These are phyloP conservation scores for Mus pahari DNA, from an alignment of 2,113 vertebrate species.

Conservation along the genomic window DNA sequence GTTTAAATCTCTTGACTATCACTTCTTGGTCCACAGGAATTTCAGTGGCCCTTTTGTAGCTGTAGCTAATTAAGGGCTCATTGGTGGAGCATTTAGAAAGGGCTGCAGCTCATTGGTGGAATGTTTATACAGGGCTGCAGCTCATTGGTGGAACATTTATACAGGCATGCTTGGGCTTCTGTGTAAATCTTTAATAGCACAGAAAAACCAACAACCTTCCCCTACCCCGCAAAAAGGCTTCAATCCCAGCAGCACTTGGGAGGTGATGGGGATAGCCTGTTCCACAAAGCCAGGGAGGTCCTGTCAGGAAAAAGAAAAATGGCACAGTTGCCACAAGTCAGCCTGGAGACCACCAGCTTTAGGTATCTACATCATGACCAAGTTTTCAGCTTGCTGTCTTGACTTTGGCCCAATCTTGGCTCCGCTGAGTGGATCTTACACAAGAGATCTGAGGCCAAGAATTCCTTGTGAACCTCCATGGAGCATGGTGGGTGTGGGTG, in stretches of 20 bases:
- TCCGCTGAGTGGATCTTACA: background rate
- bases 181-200: background rate
- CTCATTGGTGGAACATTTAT: too few species aligned
- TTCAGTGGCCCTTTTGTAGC: background rate
- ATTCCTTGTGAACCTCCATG: background rate
- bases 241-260: background rate
- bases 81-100: too few species aligned
- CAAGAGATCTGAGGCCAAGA: background rate
- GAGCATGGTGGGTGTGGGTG: background rate
- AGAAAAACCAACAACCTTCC: background rate
- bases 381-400: background rate
- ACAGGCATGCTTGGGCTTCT: background rate
- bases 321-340: background rate
- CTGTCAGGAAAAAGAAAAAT: background rate
- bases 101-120: too few species aligned
- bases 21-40: background rate
- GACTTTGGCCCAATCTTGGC: background rate
- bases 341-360: background rate
- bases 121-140: background rate
- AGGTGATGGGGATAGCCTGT: background rate
- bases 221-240: background rate
- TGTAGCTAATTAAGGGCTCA: background rate
- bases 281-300: background rate
- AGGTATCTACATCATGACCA: background rate
- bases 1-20: constrained; percentile 7